These are phyloP conservation scores for Clamator glandarius DNA, from an alignment of 2,797 vertebrate genomes.

Conservation along the genomic window DNA sequence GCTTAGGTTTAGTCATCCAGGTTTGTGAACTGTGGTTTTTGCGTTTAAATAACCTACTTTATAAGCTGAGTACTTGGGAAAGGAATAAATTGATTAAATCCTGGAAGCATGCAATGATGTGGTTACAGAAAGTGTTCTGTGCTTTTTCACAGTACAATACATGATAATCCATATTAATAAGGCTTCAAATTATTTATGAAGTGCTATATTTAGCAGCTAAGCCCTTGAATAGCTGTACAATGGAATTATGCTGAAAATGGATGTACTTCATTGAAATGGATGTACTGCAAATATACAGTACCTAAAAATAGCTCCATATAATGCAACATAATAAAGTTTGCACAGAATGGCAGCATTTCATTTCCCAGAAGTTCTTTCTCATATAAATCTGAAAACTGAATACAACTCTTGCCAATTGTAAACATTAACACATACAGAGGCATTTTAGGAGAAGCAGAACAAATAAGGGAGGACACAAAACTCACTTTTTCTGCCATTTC, in stretches of 20 bases:
- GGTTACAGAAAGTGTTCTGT: conserved; percentile 58
- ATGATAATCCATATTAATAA: conserved; percentile 71
- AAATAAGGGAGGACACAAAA: conserved; percentile 39
- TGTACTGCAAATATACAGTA: conserved; percentile 58
- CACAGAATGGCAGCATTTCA: conserved; percentile 37
- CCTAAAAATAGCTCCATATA: conserved; percentile 42
- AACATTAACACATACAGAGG: background rate
- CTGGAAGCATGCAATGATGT: conserved; percentile 67
- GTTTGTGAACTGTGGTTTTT: conserved; percentile 12
- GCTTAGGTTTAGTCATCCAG: background rate
- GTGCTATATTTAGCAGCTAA: conserved; percentile 67
- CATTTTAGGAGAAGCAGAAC: background rate
- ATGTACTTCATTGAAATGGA: conserved; percentile 67
- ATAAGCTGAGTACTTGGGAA: conserved; percentile 41
- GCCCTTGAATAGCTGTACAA: conserved; percentile 60
- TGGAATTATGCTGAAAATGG: conserved; percentile 69
- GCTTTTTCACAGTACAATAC: conserved; percentile 46
- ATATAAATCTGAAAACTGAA: conserved; percentile 23
- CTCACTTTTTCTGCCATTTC: conserved; percentile 98
- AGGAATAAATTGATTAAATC: conserved; percentile 70
- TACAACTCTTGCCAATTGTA: background rate
- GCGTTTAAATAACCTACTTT: conserved; percentile 45
- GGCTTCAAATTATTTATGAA: conserved; percentile 68
- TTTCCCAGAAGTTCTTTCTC: conserved; percentile 40
- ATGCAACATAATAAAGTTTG: conserved; percentile 31